phyloP scores from a whole-genome alignment of 2,797 vertebrate genomes.

The Ficedula albicollis region DNA sequence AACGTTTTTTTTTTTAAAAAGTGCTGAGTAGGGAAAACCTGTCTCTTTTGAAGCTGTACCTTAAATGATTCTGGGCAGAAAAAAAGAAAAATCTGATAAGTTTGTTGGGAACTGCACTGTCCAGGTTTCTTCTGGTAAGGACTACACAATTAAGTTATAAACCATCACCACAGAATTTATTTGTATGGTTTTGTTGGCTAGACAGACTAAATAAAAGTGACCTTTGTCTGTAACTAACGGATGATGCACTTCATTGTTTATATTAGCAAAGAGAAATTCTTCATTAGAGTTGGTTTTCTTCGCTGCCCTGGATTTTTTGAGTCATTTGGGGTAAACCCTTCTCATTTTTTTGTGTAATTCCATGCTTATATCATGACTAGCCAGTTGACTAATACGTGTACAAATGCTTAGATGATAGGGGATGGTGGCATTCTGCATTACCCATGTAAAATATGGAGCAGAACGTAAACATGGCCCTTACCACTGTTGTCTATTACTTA shows the following conservation, averaged over 20 bases:
- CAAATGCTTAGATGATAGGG: neutral
- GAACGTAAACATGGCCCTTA: neutral
- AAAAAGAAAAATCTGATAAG: neutral
- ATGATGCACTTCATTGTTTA: neutral
- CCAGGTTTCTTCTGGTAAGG: neutral
- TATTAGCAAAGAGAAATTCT: neutral
- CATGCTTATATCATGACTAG: neutral
- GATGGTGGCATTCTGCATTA: neutral
- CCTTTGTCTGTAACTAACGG: neutral
- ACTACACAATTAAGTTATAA: neutral
- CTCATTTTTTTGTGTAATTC: neutral
- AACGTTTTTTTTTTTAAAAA: neutral
- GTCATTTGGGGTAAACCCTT: neutral
- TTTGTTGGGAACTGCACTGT: neutral
- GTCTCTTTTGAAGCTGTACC: neutral
- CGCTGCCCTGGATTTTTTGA: neutral
- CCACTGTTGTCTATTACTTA: neutral
- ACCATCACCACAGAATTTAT: neutral
- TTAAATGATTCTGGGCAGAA: neutral
- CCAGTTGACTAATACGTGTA: neutral
- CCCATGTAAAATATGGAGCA: neutral
- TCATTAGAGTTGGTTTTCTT: neutral
- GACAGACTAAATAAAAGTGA: neutral
- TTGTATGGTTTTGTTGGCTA: neutral
- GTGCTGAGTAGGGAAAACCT: neutral